Evolutionary conservation across 2,888 invertebrate species (phyloP).

Genomic region (Cacoxenus indagator): DNA sequence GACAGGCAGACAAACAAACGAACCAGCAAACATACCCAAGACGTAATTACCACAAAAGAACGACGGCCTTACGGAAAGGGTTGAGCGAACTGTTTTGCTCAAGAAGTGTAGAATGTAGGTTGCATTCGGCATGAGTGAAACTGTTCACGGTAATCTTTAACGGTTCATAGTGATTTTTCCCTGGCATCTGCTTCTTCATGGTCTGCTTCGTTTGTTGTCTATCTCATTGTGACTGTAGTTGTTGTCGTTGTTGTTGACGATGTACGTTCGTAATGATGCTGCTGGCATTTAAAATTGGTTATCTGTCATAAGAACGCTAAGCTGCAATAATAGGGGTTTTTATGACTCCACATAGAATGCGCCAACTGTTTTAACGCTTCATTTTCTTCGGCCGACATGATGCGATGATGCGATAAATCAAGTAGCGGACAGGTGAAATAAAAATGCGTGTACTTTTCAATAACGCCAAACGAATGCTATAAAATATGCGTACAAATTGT

Average conservation of each 20-base stretch:
- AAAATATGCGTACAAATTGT: no score
- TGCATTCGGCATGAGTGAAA: conserved; percentile 57
- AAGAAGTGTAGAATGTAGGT: conserved; percentile 50
- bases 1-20: neutral
- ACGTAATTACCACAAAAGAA: neutral
- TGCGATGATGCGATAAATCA: conserved; percentile 60
- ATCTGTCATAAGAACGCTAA: conserved; percentile 54
- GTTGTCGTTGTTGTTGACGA: neutral
- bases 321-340: conserved; percentile 50
- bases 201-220: neutral
- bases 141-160: conserved; percentile 51
- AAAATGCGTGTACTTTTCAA: no score
- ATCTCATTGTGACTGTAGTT: neutral
- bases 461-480: no score
- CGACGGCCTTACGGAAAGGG: neutral
- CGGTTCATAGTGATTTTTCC: conserved; percentile 50
- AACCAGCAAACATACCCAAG: neutral
- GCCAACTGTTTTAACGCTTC: conserved; percentile 13
- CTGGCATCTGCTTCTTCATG: conserved; percentile 41
- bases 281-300: conserved; percentile 54
- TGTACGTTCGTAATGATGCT: conserved; percentile 15
- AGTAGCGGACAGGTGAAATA: no score
- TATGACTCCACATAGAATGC: conserved; percentile 20
- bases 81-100: neutral
- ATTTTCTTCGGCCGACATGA: neutral